Evolutionary conservation across 2,888 invertebrate genomes (phyloP).

Genomic region (Lymantria monacha): DNA sequence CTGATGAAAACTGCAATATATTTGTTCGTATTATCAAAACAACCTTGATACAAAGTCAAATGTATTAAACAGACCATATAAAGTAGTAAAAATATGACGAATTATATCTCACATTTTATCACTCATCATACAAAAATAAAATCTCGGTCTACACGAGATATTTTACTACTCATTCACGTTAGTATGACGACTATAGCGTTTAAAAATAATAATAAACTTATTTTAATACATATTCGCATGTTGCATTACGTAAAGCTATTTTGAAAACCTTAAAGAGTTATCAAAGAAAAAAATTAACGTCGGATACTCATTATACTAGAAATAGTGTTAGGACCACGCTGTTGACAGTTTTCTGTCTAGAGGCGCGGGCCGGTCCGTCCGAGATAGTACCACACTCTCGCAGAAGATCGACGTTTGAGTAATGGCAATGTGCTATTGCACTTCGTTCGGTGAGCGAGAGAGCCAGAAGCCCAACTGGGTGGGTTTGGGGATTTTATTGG

Average conservation of each 20-base stretch:
- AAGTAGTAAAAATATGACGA: conserved; percentile 1
- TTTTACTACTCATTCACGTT: background rate
- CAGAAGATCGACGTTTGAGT: no score
- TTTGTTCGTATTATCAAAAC: background rate
- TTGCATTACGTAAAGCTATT: background rate
- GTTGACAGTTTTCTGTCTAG: no score
- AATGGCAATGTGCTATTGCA: no score
- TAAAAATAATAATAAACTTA: background rate
- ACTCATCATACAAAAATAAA: conserved; percentile 2
- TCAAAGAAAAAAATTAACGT: background rate
- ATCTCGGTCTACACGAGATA: background rate
- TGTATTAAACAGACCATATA: background rate
- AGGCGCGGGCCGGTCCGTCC: no score
- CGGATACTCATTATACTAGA: no score
- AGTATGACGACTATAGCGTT: background rate
- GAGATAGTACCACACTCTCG: no score
- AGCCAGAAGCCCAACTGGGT: no score
- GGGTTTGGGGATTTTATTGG: no score
- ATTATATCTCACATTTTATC: conserved; percentile 1
- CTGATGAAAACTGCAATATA: background rate
- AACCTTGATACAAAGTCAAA: conserved; percentile 5
- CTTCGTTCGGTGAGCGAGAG: no score
- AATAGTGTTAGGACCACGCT: no score
- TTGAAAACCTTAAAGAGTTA: background rate
- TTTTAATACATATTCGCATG: background rate